Evolutionary conservation across 2,797 vertebrate species (phyloP).

Genomic region (Arctocebus calabarensis): DNA sequence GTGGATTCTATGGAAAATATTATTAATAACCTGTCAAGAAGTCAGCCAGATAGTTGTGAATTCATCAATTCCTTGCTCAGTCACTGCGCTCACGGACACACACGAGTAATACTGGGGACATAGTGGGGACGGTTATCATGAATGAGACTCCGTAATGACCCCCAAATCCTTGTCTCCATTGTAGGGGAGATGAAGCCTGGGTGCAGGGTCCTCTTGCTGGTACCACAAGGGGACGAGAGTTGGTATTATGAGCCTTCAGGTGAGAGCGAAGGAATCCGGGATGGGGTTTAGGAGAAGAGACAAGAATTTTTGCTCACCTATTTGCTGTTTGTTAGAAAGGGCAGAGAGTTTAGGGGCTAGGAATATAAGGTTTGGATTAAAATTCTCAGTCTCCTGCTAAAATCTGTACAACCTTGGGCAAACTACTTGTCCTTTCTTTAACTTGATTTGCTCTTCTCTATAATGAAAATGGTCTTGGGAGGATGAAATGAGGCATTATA

Average conservation of each 20-base stretch:
- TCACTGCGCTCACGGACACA: background rate
- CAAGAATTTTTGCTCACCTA: background rate
- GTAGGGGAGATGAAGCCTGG: background rate
- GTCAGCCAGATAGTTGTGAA: background rate
- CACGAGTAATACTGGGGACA: rapidly evolving
- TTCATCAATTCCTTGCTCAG: background rate
- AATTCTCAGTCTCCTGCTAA: background rate
- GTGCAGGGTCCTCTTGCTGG: rapidly evolving
- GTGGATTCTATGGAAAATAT: background rate
- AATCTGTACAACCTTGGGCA: background rate
- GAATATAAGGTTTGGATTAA: background rate
- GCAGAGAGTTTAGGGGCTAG: background rate
- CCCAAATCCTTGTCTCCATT: background rate
- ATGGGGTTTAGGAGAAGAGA: background rate
- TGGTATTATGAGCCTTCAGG: background rate
- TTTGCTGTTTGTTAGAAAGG: background rate
- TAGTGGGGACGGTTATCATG: rapidly evolving
- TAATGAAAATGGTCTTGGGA: background rate
- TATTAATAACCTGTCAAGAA: background rate
- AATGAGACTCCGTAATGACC: background rate
- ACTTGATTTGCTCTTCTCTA: background rate
- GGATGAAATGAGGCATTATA: background rate
- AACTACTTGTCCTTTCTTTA: background rate
- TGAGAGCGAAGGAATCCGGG: background rate
- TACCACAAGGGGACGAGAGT: background rate